Base-by-base conservation (phyloP, 2,113 vertebrate genomes). In the Gnathonemus longibarbis region DNA sequence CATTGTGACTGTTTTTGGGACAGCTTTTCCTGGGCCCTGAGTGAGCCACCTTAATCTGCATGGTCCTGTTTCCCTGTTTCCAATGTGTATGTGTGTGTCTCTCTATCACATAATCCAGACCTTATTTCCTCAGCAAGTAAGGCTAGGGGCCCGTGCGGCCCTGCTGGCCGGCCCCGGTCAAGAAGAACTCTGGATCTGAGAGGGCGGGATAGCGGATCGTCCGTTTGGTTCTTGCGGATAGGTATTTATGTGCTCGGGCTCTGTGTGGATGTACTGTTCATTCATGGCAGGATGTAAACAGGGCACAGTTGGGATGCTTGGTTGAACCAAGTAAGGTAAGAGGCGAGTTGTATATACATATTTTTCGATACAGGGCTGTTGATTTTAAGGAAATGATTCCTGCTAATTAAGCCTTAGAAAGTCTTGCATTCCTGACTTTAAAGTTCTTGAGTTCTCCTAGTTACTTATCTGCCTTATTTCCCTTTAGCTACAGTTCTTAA, bases 191-290 rank as follows among this genome's bases (percentile, higher is more conserved):
- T 96, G 95, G 95, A 95, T 94, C 97, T 97, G 98, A 98, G 98
- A 97, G 96, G 85, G 96, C 97, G 98, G 96, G 97, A 96, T 98
- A 99, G 97, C 98, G 97, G 97, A 97, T 97, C 97, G 93, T 97
- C 97, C 98, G 96, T 99, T 98, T 98, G 97, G 97, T 98, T 99
- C 98, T 99, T 98, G 94, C 98, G 97, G 98, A 99, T 99, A 99
- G 98, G 98, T 99, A 99, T 99, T 99, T 99, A 99, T 99, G 98
- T 98, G 96, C 95, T 98, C 96, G 98, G 97, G 98, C 97, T 98
- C 83, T 98, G 98, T 99, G 98, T 98, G 98, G 98, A 97, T 99
- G 97, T 98, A 97, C 97, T 94, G 96, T 96, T 97, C 95, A 97
- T 97, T 97, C 97, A 93, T 97, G 97, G 95, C 97, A 95, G 94